phyloP scores from a whole-genome alignment of 2,888 invertebrate genomes.

The Priocnemis perturbator region DNA sequence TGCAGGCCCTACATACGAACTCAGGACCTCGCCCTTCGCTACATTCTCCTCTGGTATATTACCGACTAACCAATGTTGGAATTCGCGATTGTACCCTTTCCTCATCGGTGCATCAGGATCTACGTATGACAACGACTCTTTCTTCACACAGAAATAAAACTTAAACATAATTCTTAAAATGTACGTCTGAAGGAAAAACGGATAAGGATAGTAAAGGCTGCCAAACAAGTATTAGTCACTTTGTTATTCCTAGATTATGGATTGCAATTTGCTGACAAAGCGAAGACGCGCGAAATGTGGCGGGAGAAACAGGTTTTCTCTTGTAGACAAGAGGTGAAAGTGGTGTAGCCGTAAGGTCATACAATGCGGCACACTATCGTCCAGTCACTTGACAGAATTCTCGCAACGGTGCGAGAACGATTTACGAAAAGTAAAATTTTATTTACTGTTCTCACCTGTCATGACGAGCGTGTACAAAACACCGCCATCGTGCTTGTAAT shows the following conservation, averaged over 20 bases:
- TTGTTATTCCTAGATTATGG: background rate
- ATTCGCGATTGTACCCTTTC: constrained; percentile 70
- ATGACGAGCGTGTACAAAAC: constrained; percentile 71
- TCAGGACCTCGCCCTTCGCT: constrained; percentile 69
- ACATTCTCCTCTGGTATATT: constrained; percentile 73
- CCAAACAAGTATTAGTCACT: background rate
- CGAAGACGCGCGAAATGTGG: too few relatives aligned
- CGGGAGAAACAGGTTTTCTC: background rate
- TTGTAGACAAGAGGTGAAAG: background rate
- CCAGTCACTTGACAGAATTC: background rate
- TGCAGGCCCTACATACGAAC: constrained; percentile 72
- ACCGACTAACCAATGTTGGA: constrained; percentile 73
- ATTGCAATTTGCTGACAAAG: too few relatives aligned
- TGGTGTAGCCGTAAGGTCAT: background rate
- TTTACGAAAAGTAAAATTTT: too few relatives aligned
- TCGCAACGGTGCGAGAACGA: background rate
- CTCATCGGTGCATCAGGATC: constrained; percentile 70
- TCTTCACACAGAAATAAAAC: too few relatives aligned
- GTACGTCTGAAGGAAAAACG: background rate
- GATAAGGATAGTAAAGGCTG: background rate
- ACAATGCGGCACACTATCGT: background rate
- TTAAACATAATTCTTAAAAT: background rate
- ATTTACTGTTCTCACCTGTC: constrained; percentile 59
- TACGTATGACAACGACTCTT: constrained; percentile 27
- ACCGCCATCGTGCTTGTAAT: constrained; percentile 72